Conservation (phyloP, 2,113 vertebrate species). For the Brachyhypopomus gauderio region DNA sequence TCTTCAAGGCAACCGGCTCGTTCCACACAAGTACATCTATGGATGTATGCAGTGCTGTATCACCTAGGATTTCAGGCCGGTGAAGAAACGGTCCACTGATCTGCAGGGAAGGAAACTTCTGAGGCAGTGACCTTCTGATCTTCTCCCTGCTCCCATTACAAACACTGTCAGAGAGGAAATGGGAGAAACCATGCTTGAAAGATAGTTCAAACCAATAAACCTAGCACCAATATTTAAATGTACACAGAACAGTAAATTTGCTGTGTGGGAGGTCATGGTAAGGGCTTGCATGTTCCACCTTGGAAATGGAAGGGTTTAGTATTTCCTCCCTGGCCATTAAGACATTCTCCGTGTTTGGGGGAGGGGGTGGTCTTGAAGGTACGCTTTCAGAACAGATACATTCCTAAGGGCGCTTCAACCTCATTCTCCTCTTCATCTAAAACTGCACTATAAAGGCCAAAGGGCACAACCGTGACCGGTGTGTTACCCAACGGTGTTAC, state of each 20-base stretch:
- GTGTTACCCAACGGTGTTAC: neutral
- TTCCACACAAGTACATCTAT: too few species aligned
- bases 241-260: constrained; percentile 44
- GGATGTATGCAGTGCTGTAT: too few species aligned
- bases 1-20: too few species aligned
- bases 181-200: constrained; percentile 46
- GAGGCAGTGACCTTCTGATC: constrained; percentile 35
- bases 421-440: constrained; percentile 35
- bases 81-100: neutral
- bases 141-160: constrained; percentile 40
- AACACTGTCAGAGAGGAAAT: constrained; percentile 45
- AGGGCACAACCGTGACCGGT: constrained; percentile 1
- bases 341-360: neutral
- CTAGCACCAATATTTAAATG: constrained; percentile 35
- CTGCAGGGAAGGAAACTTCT: constrained; percentile 19
- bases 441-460: constrained; percentile 11
- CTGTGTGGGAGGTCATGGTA: constrained; percentile 44
- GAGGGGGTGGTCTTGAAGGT: neutral
- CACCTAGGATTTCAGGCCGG: too few species aligned
- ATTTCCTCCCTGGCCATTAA: constrained; percentile 50
- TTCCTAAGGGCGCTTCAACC: constrained; percentile 8
- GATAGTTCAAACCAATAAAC: constrained; percentile 16
- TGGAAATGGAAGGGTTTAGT: constrained; percentile 44
- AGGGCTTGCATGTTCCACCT: constrained; percentile 32
- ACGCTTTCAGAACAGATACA: constrained; percentile 31